Percentiles rank a stretch among this genome's conserved stretches.
phyloP scores from a whole-genome alignment of 2,888 invertebrate genomes.

The Thecophora atra region DNA sequence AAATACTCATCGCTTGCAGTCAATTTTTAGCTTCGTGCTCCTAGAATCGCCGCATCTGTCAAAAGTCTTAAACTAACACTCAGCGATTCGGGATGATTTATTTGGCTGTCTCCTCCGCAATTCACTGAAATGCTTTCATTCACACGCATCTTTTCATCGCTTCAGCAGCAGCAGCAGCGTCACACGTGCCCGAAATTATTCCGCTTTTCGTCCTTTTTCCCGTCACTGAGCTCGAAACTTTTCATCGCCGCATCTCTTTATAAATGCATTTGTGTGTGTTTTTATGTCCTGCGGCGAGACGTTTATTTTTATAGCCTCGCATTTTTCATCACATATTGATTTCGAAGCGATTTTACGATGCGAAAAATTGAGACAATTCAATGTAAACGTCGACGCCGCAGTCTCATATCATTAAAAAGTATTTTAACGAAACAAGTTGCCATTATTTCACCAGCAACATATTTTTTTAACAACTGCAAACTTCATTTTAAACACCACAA shows the following conservation, averaged over 20 bases:
- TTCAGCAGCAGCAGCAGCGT: constrained; percentile 1
- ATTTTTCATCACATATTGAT: constrained; percentile 27
- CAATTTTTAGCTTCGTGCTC: not conserved
- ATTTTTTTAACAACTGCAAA: constrained; percentile 20
- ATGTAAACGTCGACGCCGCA: not conserved
- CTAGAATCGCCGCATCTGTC: not conserved
- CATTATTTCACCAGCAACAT: not conserved
- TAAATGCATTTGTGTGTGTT: constrained; percentile 15
- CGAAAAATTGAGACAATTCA: constrained; percentile 37
- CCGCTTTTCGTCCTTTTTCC: constrained; percentile 15
- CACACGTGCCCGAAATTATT: constrained; percentile 29
- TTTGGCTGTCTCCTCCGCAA: not conserved
- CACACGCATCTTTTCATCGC: not conserved
- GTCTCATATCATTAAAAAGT: constrained; percentile 1
- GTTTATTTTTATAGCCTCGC: constrained; percentile 34
- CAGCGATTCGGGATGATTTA: constrained; percentile 1
- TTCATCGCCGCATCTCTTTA: constrained; percentile 17
- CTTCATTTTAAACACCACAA: constrained; percentile 11
- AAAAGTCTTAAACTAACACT: constrained; percentile 19
- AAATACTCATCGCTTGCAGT: not conserved
- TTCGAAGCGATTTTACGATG: constrained; percentile 45
- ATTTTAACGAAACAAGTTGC: not conserved
- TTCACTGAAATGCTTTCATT: constrained; percentile 5
- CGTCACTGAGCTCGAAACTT: constrained; percentile 4
- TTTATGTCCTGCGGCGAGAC: constrained; percentile 12